Conservation (phyloP, 1,140 invertebrate genomes). For the Araneus ventricosus region DNA sequence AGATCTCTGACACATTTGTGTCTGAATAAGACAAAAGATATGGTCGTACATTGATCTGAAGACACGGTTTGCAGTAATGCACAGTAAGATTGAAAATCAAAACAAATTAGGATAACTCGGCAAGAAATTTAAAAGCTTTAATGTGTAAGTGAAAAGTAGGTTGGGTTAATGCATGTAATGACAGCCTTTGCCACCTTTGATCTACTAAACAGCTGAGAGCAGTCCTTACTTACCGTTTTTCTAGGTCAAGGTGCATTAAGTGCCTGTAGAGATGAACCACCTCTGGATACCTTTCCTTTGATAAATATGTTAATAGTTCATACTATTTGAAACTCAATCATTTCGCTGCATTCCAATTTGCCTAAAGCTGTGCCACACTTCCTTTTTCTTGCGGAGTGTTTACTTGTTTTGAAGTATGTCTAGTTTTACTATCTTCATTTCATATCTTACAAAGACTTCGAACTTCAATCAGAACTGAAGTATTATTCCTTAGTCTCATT, state of each 20-base stretch:
- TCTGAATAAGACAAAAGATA: too few relatives aligned
- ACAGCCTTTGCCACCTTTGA: not conserved
- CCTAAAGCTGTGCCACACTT: not conserved
- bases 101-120: not conserved
- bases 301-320: not conserved
- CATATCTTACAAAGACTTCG: not conserved
- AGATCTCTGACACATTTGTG: too few relatives aligned
- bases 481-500: too few relatives aligned
- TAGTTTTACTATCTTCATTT: not conserved
- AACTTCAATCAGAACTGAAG: not conserved
- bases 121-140: not conserved
- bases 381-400: not conserved
- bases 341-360: not conserved
- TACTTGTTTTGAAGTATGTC: not conserved
- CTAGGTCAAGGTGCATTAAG: conserved; percentile 14
- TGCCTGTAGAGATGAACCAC: not conserved
- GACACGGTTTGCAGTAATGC: not conserved
- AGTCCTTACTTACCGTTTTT: not conserved
- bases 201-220: not conserved
- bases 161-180: not conserved
- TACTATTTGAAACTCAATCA: not conserved
- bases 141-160: not conserved
- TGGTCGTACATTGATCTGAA: not conserved
- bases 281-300: not conserved
- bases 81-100: not conserved